These are phyloP conservation scores for Acinonyx jubatus DNA, from an alignment of 2,113 vertebrate species.

Conservation along the genomic window DNA sequence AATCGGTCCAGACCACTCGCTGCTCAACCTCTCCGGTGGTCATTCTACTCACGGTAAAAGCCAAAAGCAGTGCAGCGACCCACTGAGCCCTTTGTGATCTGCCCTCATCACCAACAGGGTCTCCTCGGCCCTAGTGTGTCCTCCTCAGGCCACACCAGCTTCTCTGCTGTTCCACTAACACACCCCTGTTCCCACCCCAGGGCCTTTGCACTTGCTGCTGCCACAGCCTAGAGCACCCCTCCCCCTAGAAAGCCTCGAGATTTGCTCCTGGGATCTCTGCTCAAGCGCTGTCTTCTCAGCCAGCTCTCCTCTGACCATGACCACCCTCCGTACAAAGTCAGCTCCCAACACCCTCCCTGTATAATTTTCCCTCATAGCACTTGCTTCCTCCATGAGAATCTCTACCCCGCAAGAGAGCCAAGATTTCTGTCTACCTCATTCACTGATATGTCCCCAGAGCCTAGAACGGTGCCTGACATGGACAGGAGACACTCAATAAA, in stretches of 20 bases:
- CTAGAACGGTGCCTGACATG: not conserved
- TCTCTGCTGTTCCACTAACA: not conserved
- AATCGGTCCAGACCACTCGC: not conserved
- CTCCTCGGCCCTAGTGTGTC: not conserved
- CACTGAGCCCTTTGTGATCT: not conserved
- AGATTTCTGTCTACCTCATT: not conserved
- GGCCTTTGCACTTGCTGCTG: not conserved
- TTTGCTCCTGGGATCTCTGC: not conserved
- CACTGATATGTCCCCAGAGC: not conserved
- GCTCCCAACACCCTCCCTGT: not conserved
- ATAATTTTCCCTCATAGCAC: not conserved
- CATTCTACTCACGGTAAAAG: not conserved
- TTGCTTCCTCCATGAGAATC: not conserved
- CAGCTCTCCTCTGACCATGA: not conserved
- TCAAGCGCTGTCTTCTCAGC: not conserved
- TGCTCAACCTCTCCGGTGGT: not conserved
- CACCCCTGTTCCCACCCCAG: not conserved
- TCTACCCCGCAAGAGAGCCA: not conserved
- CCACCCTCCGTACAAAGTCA: not conserved
- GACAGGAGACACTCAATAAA: not conserved
- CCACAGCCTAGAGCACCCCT: not conserved
- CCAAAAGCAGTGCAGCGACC: not conserved
- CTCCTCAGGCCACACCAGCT: not conserved
- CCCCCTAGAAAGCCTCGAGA: not conserved
- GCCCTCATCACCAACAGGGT: not conserved